Conservation (phyloP, 2,888 invertebrate species). For the Lycocerus yunnanus region DNA sequence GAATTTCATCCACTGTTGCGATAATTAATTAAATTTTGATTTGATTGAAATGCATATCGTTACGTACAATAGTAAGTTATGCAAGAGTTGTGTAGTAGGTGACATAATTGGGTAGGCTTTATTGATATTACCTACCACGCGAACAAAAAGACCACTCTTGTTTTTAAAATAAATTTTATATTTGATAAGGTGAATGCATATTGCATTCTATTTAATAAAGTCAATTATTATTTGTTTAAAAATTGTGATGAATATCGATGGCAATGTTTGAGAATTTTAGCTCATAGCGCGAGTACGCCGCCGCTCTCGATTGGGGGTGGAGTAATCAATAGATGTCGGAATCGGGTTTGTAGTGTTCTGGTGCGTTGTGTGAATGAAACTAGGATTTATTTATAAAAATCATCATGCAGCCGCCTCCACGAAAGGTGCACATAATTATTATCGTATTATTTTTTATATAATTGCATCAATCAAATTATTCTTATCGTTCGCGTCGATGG, state of each 20-base stretch:
- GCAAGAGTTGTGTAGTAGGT: not conserved
- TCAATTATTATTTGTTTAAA: not conserved
- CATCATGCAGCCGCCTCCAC: constrained; percentile 82
- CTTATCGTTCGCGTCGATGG: not conserved
- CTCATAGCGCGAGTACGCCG: constrained; percentile 42
- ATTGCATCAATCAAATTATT: not conserved
- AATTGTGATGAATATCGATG: constrained; percentile 44
- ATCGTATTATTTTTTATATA: not conserved
- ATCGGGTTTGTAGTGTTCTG: constrained; percentile 45
- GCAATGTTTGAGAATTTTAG: constrained; percentile 37
- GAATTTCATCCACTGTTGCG: not conserved
- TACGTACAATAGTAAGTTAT: not conserved
- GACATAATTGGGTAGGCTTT: not conserved
- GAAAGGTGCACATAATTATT: constrained; percentile 67
- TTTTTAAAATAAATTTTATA: not conserved
- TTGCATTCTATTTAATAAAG: not conserved
- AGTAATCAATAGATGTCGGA: constrained; percentile 51
- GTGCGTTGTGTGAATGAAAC: constrained; percentile 46
- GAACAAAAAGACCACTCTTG: not conserved
- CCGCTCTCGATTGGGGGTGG: constrained; percentile 50
- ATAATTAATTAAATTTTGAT: not conserved
- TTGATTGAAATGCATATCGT: not conserved
- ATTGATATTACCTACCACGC: not conserved
- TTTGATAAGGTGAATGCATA: not conserved
- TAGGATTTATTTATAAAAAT: constrained; percentile 38